Evolutionary conservation across 2,113 vertebrate genomes (phyloP).

Genomic region (Acinonyx jubatus): DNA sequence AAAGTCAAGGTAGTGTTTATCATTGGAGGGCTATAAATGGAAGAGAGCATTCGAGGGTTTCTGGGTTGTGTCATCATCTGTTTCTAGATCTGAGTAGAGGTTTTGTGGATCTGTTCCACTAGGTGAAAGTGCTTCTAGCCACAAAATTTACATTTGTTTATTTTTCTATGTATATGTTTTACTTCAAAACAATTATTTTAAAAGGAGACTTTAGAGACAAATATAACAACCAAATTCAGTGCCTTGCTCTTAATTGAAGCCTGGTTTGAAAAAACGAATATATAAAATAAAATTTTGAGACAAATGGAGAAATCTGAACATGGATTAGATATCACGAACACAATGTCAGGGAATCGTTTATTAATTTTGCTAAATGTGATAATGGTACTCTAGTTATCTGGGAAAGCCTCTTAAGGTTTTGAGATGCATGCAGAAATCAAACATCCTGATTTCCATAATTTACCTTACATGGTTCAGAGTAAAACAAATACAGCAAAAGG

Average conservation of each 20-base stretch:
- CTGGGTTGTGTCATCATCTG: not conserved
- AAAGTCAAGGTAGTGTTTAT: not conserved
- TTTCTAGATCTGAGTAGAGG: not conserved
- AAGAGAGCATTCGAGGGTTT: not conserved
- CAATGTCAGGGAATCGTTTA: not conserved
- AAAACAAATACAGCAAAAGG: not conserved
- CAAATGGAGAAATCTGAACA: not conserved
- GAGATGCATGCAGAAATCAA: not conserved
- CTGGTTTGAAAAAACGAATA: not conserved
- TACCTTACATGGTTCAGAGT: not conserved
- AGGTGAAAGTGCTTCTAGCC: not conserved
- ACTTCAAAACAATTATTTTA: constrained; percentile 1
- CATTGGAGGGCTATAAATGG: not conserved
- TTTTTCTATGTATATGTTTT: not conserved
- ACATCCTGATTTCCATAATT: not conserved
- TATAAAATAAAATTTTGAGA: not conserved
- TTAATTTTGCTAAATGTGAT: not conserved
- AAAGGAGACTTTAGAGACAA: not conserved
- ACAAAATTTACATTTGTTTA: not conserved
- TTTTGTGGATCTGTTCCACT: not conserved
- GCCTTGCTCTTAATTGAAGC: not conserved
- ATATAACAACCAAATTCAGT: not conserved
- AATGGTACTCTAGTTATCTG: not conserved
- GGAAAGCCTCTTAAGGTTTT: not conserved
- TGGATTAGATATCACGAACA: not conserved